Evolutionary conservation across 2,797 vertebrate species (phyloP), one percentile per base, ranked within the genome.

Genomic region (Gorsachius magnificus): DNA sequence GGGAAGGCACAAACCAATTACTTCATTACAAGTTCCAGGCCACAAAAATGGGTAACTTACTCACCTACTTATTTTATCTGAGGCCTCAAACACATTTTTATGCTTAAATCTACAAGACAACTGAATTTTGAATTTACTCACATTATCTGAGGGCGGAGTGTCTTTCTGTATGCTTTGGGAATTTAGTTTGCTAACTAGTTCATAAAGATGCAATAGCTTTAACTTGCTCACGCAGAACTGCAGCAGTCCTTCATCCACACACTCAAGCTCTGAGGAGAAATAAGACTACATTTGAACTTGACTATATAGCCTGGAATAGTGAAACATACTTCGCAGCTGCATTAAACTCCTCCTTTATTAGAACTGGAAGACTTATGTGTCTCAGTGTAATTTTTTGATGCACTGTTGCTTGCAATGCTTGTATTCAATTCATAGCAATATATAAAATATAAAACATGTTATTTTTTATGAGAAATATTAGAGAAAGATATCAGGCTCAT

Each of bases 121-220:
- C 2, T 24, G 36, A 53, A 53, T 76, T 78, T 80, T 33, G 10
- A 43, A 54, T 84, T 77, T 88, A 96, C 98, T 98, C 71, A 99
- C 99, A 38, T 97, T 95, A 75, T 97, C 96, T 31, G 97, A 96
- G n/a, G 98, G 94, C 5, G 85, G 46, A 68, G 79, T 31, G 5
- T 95, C 96, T 50, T 95, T 92, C 53, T 92, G 96, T 38, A 97
- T 78, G 57, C 91, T 96, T 64, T 96, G 93, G 36, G 98, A 97
- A 94, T 99, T 98, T 18, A 99, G 97, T 35, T 98, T 97, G 93
- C 97, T 98, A 90, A 99, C 98, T 36, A 99, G 98, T 13, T 98
- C 98, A 96, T 99, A 99, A 83, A 99, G 99, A 88, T 98, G 98
- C 13, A 99, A 98, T 60, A 99, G 96, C 91, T 98, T 99, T 74